Conservation (phyloP, 2,888 invertebrate genomes). For the Busseola fusca region DNA sequence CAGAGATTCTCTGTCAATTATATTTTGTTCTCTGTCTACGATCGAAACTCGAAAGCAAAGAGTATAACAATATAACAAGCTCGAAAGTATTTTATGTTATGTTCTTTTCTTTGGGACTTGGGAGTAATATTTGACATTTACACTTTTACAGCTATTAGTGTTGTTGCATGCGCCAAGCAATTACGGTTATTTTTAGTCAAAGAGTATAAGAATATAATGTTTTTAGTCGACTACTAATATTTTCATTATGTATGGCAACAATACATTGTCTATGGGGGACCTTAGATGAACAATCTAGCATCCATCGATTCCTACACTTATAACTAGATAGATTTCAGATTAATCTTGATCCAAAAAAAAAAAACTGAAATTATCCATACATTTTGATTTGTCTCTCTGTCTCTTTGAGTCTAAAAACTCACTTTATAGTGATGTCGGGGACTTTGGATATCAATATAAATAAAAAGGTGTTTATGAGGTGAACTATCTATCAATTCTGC, state of each 20-base stretch:
- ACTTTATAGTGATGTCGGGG: neutral
- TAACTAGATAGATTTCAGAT: neutral
- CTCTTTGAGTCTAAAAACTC: neutral
- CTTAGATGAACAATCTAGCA: neutral
- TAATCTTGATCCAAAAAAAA: no score
- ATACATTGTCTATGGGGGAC: neutral
- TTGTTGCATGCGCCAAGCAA: neutral
- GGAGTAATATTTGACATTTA: constrained; percentile 1
- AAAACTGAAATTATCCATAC: neutral
- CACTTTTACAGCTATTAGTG: neutral
- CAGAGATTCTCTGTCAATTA: no score
- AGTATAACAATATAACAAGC: no score
- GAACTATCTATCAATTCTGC: neutral
- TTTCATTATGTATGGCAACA: neutral
- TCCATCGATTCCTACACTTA: neutral
- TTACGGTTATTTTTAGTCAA: constrained; percentile 27
- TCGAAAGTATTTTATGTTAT: no score
- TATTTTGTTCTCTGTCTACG: no score
- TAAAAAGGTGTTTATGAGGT: no score
- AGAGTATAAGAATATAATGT: no score
- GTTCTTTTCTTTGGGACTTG: neutral
- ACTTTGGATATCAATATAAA: neutral
- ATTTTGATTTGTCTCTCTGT: neutral
- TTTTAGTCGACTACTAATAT: constrained; percentile 17
- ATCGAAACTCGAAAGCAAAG: no score